phyloP scores from a whole-genome alignment of 2,888 invertebrate species.

The Andrena flavipes region DNA sequence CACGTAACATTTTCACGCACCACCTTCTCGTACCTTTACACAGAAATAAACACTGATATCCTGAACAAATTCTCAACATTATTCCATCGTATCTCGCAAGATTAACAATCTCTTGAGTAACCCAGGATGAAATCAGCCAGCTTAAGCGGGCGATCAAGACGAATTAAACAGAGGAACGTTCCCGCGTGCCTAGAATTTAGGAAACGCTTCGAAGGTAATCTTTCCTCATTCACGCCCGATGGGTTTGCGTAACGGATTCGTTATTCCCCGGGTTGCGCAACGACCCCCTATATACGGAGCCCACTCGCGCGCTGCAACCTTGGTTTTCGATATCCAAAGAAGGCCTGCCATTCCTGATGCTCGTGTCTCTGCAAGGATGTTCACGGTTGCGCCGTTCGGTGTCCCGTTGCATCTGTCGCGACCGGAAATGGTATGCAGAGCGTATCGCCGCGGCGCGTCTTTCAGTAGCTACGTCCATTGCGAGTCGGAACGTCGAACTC shows the following conservation, averaged over 20 bases:
- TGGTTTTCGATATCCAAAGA: conserved; percentile 42
- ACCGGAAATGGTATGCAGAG: conserved; percentile 79
- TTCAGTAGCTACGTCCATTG: conserved; percentile 60
- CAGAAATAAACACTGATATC: no score
- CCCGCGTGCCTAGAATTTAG: conserved; percentile 4
- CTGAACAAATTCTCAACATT: not conserved
- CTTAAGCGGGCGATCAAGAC: not conserved
- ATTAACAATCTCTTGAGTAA: not conserved
- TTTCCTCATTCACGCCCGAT: conserved; percentile 8
- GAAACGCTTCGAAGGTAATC: conserved; percentile 11
- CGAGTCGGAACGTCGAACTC: no score
- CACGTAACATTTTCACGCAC: no score
- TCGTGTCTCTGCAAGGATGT: conserved; percentile 13
- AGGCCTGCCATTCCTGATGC: conserved; percentile 1
- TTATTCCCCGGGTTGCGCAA: conserved; percentile 11
- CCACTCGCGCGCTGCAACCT: conserved; percentile 29
- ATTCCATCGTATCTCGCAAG: not conserved
- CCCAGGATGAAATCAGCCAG: not conserved
- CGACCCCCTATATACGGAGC: not conserved
- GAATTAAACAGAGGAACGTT: not conserved
- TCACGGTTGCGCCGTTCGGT: conserved; percentile 31
- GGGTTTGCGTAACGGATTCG: conserved; percentile 23
- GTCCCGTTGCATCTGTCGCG: conserved; percentile 75
- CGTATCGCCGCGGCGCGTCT: conserved; percentile 69
- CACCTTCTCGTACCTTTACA: no score